These are phyloP conservation scores for Chrysotoxum bicinctum DNA, from an alignment of 2,888 invertebrate species.

Conservation along the genomic window DNA sequence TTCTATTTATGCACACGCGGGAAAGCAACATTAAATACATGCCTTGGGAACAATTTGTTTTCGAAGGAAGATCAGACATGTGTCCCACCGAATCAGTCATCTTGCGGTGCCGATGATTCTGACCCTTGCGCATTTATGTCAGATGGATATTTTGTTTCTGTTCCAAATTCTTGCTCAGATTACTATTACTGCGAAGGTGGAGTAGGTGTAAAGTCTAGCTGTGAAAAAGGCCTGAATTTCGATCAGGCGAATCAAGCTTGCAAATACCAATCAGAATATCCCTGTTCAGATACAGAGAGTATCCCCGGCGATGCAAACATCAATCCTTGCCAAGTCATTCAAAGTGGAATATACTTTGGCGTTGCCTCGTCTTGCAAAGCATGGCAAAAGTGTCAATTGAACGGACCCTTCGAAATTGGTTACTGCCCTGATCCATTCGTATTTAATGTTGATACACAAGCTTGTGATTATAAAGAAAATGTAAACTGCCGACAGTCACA, in stretches of 20 bases:
- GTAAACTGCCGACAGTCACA: conserved; percentile 74
- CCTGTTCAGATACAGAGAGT: conserved; percentile 44
- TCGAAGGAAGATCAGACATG: conserved; percentile 74
- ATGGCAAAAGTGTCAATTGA: conserved; percentile 74
- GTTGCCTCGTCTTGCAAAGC: conserved; percentile 71
- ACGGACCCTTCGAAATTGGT: conserved; percentile 49
- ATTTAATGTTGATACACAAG: conserved; percentile 68
- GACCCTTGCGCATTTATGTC: conserved; percentile 71
- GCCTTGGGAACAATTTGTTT: conserved; percentile 70
- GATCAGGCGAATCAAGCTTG: conserved; percentile 72
- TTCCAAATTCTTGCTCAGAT: conserved; percentile 72
- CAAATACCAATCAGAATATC: conserved; percentile 62
- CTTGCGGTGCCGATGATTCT: conserved; percentile 49
- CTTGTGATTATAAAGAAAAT: conserved; percentile 73
- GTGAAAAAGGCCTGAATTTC: conserved; percentile 74
- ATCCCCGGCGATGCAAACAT: not conserved
- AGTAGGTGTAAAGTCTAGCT: conserved; percentile 67
- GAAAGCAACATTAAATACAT: conserved; percentile 58
- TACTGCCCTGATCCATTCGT: conserved; percentile 54
- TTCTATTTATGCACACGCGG: conserved; percentile 74
- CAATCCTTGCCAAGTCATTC: conserved; percentile 72
- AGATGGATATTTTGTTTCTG: conserved; percentile 72
- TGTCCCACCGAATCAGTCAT: conserved; percentile 28
- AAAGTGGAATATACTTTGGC: conserved; percentile 73
- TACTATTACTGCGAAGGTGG: conserved; percentile 74